These are phyloP conservation scores for Exephanes ischioxanthus DNA, from an alignment of 2,888 invertebrate genomes.

Conservation along the genomic window DNA sequence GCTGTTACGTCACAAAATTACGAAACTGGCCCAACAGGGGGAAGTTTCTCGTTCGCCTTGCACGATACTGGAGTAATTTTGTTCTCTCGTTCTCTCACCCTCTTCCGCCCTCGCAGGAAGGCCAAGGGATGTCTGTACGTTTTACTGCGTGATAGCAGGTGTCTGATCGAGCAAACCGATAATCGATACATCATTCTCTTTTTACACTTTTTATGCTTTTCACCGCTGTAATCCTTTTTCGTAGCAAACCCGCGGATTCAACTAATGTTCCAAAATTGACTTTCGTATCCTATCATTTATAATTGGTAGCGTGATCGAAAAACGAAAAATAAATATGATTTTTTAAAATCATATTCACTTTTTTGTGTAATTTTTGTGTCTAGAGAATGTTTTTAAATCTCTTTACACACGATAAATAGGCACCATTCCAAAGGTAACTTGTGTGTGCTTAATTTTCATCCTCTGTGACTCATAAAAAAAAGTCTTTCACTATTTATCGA, in stretches of 20 bases:
- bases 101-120: not conserved
- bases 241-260: too few relatives aligned
- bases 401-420: too few relatives aligned
- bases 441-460: not conserved
- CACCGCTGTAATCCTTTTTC: too few relatives aligned
- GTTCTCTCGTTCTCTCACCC: conserved; percentile 17
- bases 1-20: conserved; percentile 45
- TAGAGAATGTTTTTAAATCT: too few relatives aligned
- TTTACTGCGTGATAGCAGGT: not conserved
- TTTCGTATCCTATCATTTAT: too few relatives aligned
- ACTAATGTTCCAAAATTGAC: too few relatives aligned
- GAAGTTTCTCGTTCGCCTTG: not conserved
- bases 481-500: not conserved
- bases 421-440: too few relatives aligned
- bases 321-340: too few relatives aligned
- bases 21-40: conserved; percentile 15
- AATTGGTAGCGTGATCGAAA: too few relatives aligned
- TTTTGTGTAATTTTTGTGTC: too few relatives aligned
- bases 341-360: too few relatives aligned
- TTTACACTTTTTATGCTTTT: too few relatives aligned
- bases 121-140: not conserved
- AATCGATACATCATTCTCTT: not conserved
- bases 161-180: not conserved
- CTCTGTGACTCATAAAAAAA: not conserved
- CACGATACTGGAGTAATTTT: conserved; percentile 41